phyloP scores from a whole-genome alignment of 2,113 vertebrate genomes.

The Phylloscopus trochiloides region DNA sequence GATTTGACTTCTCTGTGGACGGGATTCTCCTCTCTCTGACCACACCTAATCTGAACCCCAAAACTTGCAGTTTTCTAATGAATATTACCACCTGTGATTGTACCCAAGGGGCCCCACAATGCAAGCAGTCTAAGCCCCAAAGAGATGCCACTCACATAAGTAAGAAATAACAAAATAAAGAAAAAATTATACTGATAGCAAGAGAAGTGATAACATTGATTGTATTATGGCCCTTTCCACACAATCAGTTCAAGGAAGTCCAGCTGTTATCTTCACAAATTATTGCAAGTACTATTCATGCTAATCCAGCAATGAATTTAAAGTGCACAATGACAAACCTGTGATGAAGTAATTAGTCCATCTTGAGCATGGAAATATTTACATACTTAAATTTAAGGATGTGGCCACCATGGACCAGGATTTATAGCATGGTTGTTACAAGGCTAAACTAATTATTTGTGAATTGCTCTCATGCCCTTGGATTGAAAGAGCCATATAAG shows the following conservation, averaged over 20 bases:
- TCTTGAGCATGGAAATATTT: conserved; percentile 26
- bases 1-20: background rate
- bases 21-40: background rate
- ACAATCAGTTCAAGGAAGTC: background rate
- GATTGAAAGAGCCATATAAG: conserved; percentile 33
- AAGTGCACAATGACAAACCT: background rate
- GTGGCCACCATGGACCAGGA: background rate
- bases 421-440: conserved; percentile 11
- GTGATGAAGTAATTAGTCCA: background rate
- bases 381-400: conserved; percentile 24
- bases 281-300: background rate
- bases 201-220: background rate
- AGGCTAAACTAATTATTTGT: conserved; percentile 61
- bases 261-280: background rate
- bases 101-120: background rate
- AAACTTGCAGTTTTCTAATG: background rate
- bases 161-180: background rate
- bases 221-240: background rate
- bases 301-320: background rate
- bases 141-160: background rate
- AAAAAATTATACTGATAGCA: background rate
- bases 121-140: background rate
- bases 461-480: conserved; percentile 51
- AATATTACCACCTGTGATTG: background rate
- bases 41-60: background rate